Conservation (phyloP, 1,140 invertebrate species). For the Pseudomyrmex sp. region DNA sequence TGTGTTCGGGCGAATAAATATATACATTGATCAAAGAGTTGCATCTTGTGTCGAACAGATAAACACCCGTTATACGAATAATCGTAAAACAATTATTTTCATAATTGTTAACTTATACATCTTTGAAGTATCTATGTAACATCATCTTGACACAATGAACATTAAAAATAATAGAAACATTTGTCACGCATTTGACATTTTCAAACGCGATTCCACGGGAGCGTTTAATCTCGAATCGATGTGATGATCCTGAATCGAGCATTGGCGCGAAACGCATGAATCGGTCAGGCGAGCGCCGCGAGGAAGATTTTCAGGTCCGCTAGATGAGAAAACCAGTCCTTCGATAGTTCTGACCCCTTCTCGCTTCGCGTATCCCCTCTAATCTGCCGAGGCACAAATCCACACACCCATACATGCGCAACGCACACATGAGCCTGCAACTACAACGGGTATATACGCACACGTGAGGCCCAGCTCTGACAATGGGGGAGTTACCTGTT, state of each 20-base stretch:
- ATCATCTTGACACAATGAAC: background rate
- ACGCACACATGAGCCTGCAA: slow-evolving; percentile 9
- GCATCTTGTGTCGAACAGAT: background rate
- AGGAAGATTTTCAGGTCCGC: slow-evolving; percentile 71
- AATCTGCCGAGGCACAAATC: slow-evolving; percentile 56
- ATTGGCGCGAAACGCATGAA: slow-evolving; percentile 64
- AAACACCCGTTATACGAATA: background rate
- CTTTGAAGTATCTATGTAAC: slow-evolving; percentile 5
- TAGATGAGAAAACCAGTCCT: slow-evolving; percentile 74
- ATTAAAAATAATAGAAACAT: background rate
- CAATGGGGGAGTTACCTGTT: slow-evolving; percentile 82
- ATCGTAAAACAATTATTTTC: slow-evolving; percentile 15
- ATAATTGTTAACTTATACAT: slow-evolving; percentile 42
- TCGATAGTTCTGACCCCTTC: slow-evolving; percentile 56
- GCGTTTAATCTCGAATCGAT: slow-evolving; percentile 56
- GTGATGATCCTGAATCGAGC: slow-evolving; percentile 30
- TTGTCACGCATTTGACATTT: background rate
- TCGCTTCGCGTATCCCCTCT: slow-evolving; percentile 41
- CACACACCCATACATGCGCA: slow-evolving; percentile 18
- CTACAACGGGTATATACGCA: slow-evolving; percentile 10
- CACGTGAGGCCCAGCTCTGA: slow-evolving; percentile 62
- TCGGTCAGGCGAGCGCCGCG: slow-evolving; percentile 50
- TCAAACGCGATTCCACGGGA: slow-evolving; percentile 18
- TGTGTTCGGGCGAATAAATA: background rate
- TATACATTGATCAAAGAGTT: slow-evolving; percentile 22